Evolutionary conservation across 1,140 invertebrate genomes (phyloP).

Genomic region (Harlomillsia oculata): DNA sequence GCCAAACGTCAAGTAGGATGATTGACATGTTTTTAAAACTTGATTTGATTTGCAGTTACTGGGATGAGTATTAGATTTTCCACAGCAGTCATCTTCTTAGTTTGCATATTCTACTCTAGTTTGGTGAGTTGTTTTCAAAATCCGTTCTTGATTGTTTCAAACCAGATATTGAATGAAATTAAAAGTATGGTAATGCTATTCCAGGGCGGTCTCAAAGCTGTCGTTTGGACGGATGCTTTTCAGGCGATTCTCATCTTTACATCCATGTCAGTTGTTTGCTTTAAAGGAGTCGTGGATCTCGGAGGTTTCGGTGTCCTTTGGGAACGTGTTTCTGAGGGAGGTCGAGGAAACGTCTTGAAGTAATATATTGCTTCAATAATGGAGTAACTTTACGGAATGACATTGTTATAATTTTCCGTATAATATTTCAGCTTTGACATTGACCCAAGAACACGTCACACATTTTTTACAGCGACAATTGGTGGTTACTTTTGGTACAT

Average conservation of each 20-base stretch:
- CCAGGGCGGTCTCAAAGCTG: conserved; percentile 49
- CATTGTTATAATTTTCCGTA: no score
- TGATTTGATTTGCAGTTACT: conserved; percentile 7
- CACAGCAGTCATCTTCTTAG: conserved; percentile 38
- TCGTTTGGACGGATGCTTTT: conserved; percentile 76
- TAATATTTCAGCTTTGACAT: conserved; percentile 8
- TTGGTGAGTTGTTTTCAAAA: conserved; percentile 57
- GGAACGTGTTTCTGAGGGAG: conserved; percentile 37
- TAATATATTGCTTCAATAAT: no score
- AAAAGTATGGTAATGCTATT: background rate
- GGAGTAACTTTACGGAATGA: no score
- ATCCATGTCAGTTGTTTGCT: conserved; percentile 43
- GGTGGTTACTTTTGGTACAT: conserved; percentile 14
- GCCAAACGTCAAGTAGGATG: background rate
- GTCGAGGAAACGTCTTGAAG: conserved; percentile 44
- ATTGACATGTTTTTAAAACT: background rate
- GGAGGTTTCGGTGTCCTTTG: conserved; percentile 44
- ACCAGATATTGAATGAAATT: background rate
- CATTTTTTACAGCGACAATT: conserved; percentile 7
- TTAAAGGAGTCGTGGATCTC: conserved; percentile 43
- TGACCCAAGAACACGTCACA: conserved; percentile 14
- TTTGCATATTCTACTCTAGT: conserved; percentile 74
- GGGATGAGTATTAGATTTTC: conserved; percentile 11
- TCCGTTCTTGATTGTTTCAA: background rate
- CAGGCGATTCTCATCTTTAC: conserved; percentile 63